Conservation (phyloP, 1,140 invertebrate genomes). For the Drosophila chauvacae region DNA sequence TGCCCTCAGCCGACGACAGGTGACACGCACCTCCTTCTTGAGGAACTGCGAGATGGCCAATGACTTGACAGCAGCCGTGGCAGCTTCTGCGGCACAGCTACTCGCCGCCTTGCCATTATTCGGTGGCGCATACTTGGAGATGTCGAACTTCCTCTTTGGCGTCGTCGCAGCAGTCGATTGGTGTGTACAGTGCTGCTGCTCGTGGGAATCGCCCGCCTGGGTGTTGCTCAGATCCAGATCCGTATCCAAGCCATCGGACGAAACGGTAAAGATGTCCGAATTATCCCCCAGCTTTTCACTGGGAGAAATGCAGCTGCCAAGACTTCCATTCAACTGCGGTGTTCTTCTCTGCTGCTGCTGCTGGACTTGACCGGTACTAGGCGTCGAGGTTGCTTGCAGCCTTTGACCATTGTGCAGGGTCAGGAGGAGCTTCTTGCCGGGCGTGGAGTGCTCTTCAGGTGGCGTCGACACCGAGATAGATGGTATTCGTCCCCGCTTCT, state of each 20-base stretch:
- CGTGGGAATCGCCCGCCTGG: conserved; percentile 57
- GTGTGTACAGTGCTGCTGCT: conserved; percentile 62
- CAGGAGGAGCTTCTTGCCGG: conserved; percentile 51
- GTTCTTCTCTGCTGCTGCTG: conserved; percentile 56
- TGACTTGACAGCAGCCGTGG: conserved; percentile 77
- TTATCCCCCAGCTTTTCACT: conserved; percentile 81
- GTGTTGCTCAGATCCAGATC: conserved; percentile 81
- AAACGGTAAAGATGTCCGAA: conserved; percentile 83
- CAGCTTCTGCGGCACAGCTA: conserved; percentile 79
- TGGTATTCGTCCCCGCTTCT: conserved; percentile 36
- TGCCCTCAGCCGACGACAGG: conserved; percentile 76
- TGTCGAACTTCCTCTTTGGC: conserved; percentile 77
- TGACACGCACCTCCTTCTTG: conserved; percentile 81
- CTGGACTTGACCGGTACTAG: conserved; percentile 45
- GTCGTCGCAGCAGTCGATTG: conserved; percentile 65
- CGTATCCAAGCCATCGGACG: conserved; percentile 80
- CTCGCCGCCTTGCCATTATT: conserved; percentile 71
- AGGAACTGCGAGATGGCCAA: conserved; percentile 80
- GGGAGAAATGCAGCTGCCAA: conserved; percentile 78
- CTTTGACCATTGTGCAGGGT: conserved; percentile 59
- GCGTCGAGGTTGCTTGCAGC: conserved; percentile 67
- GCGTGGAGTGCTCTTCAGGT: conserved; percentile 12
- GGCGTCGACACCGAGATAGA: conserved; percentile 27
- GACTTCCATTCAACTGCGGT: conserved; percentile 72
- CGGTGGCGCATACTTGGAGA: conserved; percentile 76